Conservation (phyloP, 2,797 vertebrate species). For the Menidia menidia region DNA sequence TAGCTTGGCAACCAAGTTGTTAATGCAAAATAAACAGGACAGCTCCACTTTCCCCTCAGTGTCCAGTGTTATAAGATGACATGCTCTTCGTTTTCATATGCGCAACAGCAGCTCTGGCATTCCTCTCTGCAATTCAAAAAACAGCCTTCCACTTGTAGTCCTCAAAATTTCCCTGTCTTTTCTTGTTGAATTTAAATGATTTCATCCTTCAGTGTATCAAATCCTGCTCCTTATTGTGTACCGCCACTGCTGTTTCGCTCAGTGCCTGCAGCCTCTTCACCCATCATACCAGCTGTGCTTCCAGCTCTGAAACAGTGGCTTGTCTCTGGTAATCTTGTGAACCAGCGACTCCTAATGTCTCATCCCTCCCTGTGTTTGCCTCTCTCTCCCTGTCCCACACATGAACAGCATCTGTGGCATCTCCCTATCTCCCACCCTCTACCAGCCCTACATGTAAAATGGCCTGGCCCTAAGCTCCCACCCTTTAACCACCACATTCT, state of each 20-base stretch:
- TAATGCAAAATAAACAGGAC: not conserved
- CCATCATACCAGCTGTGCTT: conserved; percentile 65
- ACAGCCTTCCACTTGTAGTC: conserved; percentile 18
- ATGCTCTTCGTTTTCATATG: conserved; percentile 23
- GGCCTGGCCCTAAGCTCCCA: conserved; percentile 67
- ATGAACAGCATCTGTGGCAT: conserved; percentile 17
- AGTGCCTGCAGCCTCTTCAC: conserved; percentile 48
- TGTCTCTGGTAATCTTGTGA: conserved; percentile 62
- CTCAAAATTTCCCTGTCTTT: conserved; percentile 22
- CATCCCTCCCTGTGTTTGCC: conserved; percentile 23
- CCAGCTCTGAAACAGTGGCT: conserved; percentile 54
- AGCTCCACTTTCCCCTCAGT: conserved; percentile 3
- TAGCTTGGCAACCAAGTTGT: not conserved
- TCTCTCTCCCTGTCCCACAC: conserved; percentile 37
- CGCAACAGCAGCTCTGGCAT: conserved; percentile 9
- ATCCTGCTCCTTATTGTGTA: conserved; percentile 31
- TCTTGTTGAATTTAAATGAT: conserved; percentile 14
- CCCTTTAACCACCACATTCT: conserved; percentile 64
- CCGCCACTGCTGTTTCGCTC: conserved; percentile 45
- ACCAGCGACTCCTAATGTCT: conserved; percentile 47
- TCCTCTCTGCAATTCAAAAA: conserved; percentile 21
- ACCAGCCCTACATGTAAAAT: conserved; percentile 46
- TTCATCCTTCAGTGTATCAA: conserved; percentile 29
- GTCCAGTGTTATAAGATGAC: conserved; percentile 7
- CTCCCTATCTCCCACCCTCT: conserved; percentile 27